Base-by-base conservation (phyloP, 1,140 invertebrate species). In the Atta cephalotes region DNA sequence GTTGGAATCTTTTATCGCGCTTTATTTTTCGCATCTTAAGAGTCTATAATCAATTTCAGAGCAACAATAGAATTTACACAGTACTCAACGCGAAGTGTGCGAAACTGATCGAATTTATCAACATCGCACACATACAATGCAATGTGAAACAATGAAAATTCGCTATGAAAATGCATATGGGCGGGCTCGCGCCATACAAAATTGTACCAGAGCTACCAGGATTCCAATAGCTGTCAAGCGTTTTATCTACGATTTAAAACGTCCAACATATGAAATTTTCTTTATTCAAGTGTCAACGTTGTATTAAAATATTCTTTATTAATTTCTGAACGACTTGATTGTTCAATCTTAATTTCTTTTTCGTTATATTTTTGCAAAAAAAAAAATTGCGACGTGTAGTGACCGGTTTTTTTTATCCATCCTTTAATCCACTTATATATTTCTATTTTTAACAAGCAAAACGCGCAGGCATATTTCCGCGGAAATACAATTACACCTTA, bases 131-230 rank as follows among this genome's bases (percentile, higher is more conserved):
- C 18, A n/a, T 39, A 28, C n/a, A 66, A 79, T 16, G 39, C 39
- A 66, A 45, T 39, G 25, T 78, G 39, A 65, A 79, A 79, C 77
- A 39, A 66, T 4, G 60, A 66, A 79, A 66, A 79, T 79, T 39
- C 77, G 60, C 39, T 66, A 79, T 79, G 60, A 79, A 79, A 79
- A 79, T 79, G 77, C 45, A 79, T 78, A 65, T 49, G 25, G 25
- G 7, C 62, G 39, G 25, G 18, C 18, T 66, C 28, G 39, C 21
- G 16, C 21, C 35, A 45, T 45, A 63, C 60, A 39, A 49, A 18
- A 79, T 18, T 49, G 58, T 78, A 39, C 58, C 58, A 1, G 35
- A 31, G 31, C 56, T 45, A 77, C 53, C 74, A 39, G 76, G 39
- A 78, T 78, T 78, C 62, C 60, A 78, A 78, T 65, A 77, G 31